Evolutionary conservation across 1,140 invertebrate species (phyloP), one percentile per base, ranked within the genome.

Genomic region (Globodera rostochiensis): DNA sequence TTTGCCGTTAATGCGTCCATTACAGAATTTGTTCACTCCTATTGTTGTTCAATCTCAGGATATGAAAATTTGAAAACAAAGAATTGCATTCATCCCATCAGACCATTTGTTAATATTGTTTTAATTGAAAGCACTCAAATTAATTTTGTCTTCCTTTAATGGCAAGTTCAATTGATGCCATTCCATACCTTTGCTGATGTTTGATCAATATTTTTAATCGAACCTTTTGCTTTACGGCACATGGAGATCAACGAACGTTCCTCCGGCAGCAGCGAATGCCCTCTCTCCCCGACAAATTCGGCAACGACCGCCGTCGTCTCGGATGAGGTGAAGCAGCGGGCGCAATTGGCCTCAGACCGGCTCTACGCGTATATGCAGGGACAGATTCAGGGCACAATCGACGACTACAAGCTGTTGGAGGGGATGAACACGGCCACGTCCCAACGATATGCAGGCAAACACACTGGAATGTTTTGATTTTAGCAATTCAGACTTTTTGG

Each of bases 401-500:
- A 80, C 57, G 49, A 73, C 9, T 83, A 57, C 70, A 76, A 81
- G 67, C 79, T 76, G 19, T 82, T 82, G 69, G 45, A 84, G 21
- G 49, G 82, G 6, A 73, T 78, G 36, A 71, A 78, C 70, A 46
- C 15, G 25, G 64, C 49, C 4, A 78, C 76, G 0, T 60, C 36
- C 8, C 76, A 78, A 78, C 76, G 76, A 78, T 78, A 78, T 21
- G 36, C 50, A 66, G 76, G 76, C 46, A 13, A 25, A 36, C 36
- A 36, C 36, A 36, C 2, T 2, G 36, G 36, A 36, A 36, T 36
- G 36, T 3, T 36, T 3, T 36, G 36, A 36, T 36, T 36, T 36
- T 36, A 36, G 36, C 36, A 36, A 36, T 36, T 36, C 2, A 36
- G 3, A 2, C 36, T 36, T 36, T 36, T 36, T 36, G 36, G 36